phyloP scores from a whole-genome alignment of 2,888 invertebrate genomes.

The Siphonodentalium dalli region DNA sequence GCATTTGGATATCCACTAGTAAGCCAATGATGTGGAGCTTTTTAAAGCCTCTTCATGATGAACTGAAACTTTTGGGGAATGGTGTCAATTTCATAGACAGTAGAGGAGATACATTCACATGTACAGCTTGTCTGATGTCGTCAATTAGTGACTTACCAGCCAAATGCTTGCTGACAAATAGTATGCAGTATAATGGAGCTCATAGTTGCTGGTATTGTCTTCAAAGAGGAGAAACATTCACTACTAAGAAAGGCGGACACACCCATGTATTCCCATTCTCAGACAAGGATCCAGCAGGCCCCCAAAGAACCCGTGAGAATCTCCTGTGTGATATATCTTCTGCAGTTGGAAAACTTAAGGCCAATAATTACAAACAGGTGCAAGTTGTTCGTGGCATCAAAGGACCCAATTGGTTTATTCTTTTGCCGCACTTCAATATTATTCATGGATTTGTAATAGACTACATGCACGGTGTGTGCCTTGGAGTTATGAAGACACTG shows the following conservation, averaged over 20 bases:
- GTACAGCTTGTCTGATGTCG: no score
- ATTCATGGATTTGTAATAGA: conserved; percentile 18
- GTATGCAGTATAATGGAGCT: no score
- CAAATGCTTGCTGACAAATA: no score
- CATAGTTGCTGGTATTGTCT: conserved; percentile 19
- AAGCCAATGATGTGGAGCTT: no score
- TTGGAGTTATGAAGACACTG: conserved; percentile 13
- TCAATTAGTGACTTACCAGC: no score
- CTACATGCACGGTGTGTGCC: conserved; percentile 20
- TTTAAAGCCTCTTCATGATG: no score
- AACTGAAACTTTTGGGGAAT: no score
- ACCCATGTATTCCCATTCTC: conserved; percentile 7
- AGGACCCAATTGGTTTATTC: conserved; percentile 15
- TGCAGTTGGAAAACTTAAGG: background rate
- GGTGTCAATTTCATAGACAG: no score
- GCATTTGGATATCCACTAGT: no score
- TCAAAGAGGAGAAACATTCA: conserved; percentile 9
- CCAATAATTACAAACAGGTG: background rate
- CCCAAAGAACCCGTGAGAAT: background rate
- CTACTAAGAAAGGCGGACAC: conserved; percentile 5
- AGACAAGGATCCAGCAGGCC: background rate
- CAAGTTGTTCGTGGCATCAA: conserved; percentile 12
- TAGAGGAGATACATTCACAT: no score
- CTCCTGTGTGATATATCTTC: background rate
- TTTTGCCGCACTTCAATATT: conserved; percentile 8